These are phyloP conservation scores for Spea bombifrons DNA, from an alignment of 2,113 vertebrate genomes.

Conservation along the genomic window DNA sequence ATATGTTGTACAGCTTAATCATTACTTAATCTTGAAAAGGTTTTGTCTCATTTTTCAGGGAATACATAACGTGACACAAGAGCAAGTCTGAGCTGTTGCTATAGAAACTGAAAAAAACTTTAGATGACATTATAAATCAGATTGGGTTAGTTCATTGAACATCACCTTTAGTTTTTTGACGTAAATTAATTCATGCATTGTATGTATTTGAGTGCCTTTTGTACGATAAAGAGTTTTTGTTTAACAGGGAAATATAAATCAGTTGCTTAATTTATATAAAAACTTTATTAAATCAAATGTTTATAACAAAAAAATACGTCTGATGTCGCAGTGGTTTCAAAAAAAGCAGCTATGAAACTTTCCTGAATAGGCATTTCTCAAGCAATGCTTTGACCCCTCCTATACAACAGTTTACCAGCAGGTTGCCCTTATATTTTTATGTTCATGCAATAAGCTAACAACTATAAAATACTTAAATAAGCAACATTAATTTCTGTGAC, in stretches of 20 bases:
- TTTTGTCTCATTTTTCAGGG: no score
- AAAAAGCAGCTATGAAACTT: constrained; percentile 5
- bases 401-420: constrained; percentile 24
- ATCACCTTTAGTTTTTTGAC: no score
- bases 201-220: not conserved
- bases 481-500: constrained; percentile 38
- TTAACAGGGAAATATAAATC: not conserved
- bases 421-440: constrained; percentile 11
- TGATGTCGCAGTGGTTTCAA: no score
- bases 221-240: not conserved
- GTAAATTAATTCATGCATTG: not conserved
- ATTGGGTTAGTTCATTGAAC: no score
- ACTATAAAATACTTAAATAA: constrained; percentile 32
- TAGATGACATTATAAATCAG: no score
- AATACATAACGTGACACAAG: no score
- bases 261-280: not conserved
- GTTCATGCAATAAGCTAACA: constrained; percentile 28
- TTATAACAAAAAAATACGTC: not conserved
- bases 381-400: constrained; percentile 7
- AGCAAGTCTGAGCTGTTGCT: no score
- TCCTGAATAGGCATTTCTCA: constrained; percentile 17
- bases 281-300: not conserved
- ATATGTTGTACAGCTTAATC: no score
- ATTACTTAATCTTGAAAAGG: no score
- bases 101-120: no score